A percentile compares a stretch with the other conserved stretches of the same genome.
Conservation (phyloP, 1,140 invertebrate genomes). For the Cheumatopsyche charites region DNA sequence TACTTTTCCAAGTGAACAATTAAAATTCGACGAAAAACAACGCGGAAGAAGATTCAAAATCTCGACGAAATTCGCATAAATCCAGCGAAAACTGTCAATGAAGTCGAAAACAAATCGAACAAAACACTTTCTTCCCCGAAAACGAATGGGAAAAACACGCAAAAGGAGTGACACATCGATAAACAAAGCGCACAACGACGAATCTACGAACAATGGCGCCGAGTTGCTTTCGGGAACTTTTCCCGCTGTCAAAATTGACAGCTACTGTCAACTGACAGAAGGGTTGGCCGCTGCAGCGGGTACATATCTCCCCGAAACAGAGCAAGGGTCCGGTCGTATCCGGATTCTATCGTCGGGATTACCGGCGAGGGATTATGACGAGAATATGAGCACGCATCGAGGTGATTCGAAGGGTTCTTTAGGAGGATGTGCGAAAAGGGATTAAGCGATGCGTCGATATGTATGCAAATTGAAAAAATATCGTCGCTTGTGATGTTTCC, state of each 20-base stretch:
- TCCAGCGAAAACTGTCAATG: too few relatives aligned
- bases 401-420: not conserved
- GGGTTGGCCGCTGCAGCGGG: not conserved
- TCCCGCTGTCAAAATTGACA: constrained; percentile 19
- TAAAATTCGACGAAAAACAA: too few relatives aligned
- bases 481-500: too few relatives aligned
- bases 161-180: too few relatives aligned
- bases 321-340: constrained; percentile 29
- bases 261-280: constrained; percentile 16
- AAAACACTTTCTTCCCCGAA: too few relatives aligned
- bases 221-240: constrained; percentile 3
- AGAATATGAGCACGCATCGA: not conserved
- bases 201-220: too few relatives aligned
- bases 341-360: constrained; percentile 23
- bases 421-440: not conserved
- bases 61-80: too few relatives aligned
- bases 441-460: constrained; percentile 10
- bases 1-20: too few relatives aligned
- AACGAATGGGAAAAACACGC: too few relatives aligned
- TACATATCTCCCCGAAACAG: not conserved
- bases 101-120: too few relatives aligned
- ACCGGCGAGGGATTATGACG: not conserved
- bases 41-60: too few relatives aligned
- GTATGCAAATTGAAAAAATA: constrained; percentile 6
- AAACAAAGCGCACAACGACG: too few relatives aligned